Evolutionary conservation across 2,113 vertebrate species (phyloP), one percentile per base, ranked within the genome.

Genomic region (Colinus virginianus): DNA sequence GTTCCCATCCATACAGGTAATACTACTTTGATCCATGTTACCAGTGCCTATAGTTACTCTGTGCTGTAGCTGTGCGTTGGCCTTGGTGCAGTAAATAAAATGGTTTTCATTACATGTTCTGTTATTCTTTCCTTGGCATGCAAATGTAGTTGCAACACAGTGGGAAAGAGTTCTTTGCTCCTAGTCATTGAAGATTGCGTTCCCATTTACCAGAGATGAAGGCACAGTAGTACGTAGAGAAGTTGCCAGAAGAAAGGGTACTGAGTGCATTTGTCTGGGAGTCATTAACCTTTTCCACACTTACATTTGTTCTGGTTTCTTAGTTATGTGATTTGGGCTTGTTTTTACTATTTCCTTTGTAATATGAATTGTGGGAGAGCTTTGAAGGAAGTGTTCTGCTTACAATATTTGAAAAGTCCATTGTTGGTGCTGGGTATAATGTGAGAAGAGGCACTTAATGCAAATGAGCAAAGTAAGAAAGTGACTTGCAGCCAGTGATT

Each of bases 1-100:
- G 0, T 99, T 99, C 97, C 99, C 99, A 25, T 98, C 99, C 43
- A 98, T 99, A 88, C 98, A 99, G 99, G 99, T 99, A 97, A 96
- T 61, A n/a, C 14, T 0, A 0, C 68, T 91, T 90, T 92, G 70
- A 74, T 85, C 74, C 8, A 0, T 68, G 69, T 90, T 84, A 42
- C 71, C 18, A 17, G 69, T 66, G 56, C 77, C 61, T 32, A 0
- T 30, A 3, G 38, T 20, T 40, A 10, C 9, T 0, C 32, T 58
- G n/a, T 55, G 42, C 80, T 13, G n/a, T 70, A 83, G 69, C 61
- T 75, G 7, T 45, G 61, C 2, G 21, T 91, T 92, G 85, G 66
- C 83, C 51, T 88, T 2, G 3, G 45, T 55, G 43, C 28, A 26
- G 71, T 93, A 88, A 94, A 88, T 80, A 80, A 83, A 70, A 13